These are phyloP conservation scores for Miltochrista miniata DNA, from an alignment of 2,888 invertebrate species.

Conservation along the genomic window DNA sequence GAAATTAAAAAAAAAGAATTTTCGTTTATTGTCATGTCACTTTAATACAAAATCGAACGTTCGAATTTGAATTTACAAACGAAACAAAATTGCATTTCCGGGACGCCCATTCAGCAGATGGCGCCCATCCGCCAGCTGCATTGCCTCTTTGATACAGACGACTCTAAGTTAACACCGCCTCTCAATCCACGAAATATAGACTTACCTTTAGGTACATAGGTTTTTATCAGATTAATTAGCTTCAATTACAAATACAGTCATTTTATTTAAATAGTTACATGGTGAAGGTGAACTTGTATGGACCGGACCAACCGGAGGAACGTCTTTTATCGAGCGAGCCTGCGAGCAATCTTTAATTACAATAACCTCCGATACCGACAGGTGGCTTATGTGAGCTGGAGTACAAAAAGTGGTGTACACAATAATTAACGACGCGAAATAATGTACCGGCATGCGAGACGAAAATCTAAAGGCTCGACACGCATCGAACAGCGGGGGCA, in stretches of 20 bases:
- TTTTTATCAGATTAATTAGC: constrained; percentile 11
- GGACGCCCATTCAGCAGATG: constrained; percentile 76
- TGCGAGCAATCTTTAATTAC: constrained; percentile 72
- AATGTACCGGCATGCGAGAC: constrained; percentile 80
- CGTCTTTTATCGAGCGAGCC: constrained; percentile 53
- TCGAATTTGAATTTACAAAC: constrained; percentile 62
- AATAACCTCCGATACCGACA: constrained; percentile 60
- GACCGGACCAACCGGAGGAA: constrained; percentile 43
- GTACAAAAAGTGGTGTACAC: constrained; percentile 67
- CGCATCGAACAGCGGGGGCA: constrained; percentile 59
- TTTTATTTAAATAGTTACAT: constrained; percentile 30
- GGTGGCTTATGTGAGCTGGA: constrained; percentile 73
- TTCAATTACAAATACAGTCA: constrained; percentile 38
- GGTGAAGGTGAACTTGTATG: constrained; percentile 67
- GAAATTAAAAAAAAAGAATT: not conserved
- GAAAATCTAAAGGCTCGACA: constrained; percentile 79
- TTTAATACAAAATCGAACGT: constrained; percentile 52
- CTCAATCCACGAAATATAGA: constrained; percentile 16
- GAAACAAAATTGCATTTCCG: constrained; percentile 76
- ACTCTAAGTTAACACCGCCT: constrained; percentile 53
- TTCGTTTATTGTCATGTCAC: constrained; percentile 1
- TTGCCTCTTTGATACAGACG: constrained; percentile 46
- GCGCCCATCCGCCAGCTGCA: constrained; percentile 82
- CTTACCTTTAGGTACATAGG: too few species aligned
- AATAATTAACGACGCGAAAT: constrained; percentile 82